Evolutionary conservation across 2,797 vertebrate genomes (phyloP).

Genomic region (Labeo calbasu): DNA sequence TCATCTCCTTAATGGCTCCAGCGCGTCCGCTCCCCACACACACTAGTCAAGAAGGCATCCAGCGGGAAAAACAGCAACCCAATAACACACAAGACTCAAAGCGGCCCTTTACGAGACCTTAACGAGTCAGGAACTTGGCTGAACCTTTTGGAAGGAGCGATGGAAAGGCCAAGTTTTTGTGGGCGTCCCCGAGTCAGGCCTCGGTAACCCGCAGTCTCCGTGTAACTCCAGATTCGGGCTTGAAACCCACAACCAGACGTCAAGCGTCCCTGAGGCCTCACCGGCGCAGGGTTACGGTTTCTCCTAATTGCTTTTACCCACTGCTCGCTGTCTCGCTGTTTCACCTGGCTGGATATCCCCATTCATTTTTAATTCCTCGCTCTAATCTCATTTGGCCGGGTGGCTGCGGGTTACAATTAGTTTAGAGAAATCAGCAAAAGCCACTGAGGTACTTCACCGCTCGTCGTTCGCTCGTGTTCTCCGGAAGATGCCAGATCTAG

Average conservation of each 20-base stretch:
- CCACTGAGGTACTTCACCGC: slow-evolving; percentile 56
- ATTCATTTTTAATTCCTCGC: slow-evolving; percentile 71
- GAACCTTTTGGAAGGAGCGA: slow-evolving; percentile 36
- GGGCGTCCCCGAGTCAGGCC: slow-evolving; percentile 31
- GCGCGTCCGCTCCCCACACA: not conserved
- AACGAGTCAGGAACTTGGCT: slow-evolving; percentile 37
- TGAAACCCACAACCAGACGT: slow-evolving; percentile 62
- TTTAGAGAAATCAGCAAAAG: slow-evolving; percentile 66
- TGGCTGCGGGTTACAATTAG: slow-evolving; percentile 63
- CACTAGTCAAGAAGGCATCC: slow-evolving; percentile 24
- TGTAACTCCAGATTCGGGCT: slow-evolving; percentile 62
- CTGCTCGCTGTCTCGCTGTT: slow-evolving; percentile 65
- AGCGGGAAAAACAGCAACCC: slow-evolving; percentile 34
- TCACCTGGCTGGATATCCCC: slow-evolving; percentile 69
- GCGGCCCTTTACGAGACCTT: slow-evolving; percentile 37
- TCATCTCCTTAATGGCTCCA: slow-evolving; percentile 66
- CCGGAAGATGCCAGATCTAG: slow-evolving; percentile 21
- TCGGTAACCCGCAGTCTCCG: slow-evolving; percentile 24
- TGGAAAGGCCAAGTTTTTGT: slow-evolving; percentile 8
- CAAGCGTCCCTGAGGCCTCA: slow-evolving; percentile 49
- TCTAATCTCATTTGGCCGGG: slow-evolving; percentile 65
- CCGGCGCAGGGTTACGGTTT: slow-evolving; percentile 67
- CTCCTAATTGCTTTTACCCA: slow-evolving; percentile 69
- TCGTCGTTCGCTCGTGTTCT: slow-evolving; percentile 44
- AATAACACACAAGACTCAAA: not conserved